phyloP scores from a whole-genome alignment of 2,888 invertebrate genomes.

The Therioaphis trifolii region DNA sequence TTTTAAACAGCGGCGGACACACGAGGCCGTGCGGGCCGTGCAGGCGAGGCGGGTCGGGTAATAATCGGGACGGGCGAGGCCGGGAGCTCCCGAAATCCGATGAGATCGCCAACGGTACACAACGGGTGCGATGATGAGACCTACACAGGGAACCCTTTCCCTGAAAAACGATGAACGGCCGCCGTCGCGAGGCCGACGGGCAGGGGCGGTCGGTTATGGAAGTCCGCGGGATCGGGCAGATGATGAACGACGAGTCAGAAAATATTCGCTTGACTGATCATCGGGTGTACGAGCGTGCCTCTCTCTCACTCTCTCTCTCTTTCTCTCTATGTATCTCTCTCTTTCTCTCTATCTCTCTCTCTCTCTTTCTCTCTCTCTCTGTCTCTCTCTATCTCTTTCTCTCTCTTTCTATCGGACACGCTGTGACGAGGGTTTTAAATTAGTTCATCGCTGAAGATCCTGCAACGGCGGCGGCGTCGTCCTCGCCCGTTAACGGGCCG shows the following conservation, averaged over 20 bases:
- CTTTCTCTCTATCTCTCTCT: neutral
- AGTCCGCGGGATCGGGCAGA: conserved; percentile 44
- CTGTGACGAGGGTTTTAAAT: conserved; percentile 62
- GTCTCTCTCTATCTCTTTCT: no score
- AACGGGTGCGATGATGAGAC: neutral
- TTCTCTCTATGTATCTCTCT: no score
- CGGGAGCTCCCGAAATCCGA: neutral
- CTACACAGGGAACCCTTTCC: neutral
- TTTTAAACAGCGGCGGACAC: conserved; percentile 1
- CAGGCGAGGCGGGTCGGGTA: neutral
- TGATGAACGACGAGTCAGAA: conserved; percentile 62
- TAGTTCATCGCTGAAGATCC: conserved; percentile 56
- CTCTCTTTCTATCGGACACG: conserved; percentile 40
- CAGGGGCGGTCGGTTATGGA: neutral
- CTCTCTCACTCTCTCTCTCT: neutral
- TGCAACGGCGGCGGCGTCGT: conserved; percentile 3
- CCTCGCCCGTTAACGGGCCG: conserved; percentile 23
- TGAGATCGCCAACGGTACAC: conserved; percentile 6
- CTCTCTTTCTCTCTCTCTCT: neutral
- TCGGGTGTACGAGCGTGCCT: conserved; percentile 6
- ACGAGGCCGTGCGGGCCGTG: neutral
- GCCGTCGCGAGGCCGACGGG: neutral
- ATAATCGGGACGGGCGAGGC: neutral
- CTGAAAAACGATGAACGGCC: conserved; percentile 26
- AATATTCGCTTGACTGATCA: conserved; percentile 63